Evolutionary conservation across 1,140 invertebrate species (phyloP).

Genomic region (Trichonephila inaurata): DNA sequence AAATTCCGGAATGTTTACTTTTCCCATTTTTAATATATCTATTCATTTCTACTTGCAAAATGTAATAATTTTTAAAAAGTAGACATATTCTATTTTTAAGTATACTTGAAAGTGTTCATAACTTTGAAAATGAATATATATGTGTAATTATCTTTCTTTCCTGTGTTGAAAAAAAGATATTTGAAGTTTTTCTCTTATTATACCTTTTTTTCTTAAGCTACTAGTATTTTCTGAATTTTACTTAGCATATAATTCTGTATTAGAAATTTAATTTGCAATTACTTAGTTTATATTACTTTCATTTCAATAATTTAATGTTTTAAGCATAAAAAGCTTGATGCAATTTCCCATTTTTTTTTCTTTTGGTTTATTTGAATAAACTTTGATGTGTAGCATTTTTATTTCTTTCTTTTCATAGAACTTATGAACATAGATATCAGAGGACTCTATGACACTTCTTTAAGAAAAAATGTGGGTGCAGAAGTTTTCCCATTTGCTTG

Average conservation of each 20-base stretch:
- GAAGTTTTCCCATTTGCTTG: neutral
- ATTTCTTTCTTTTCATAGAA: neutral
- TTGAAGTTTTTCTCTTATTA: no score
- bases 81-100: no score
- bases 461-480: neutral
- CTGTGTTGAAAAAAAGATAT: no score
- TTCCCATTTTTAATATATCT: no score
- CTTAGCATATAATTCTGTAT: neutral
- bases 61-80: no score
- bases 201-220: neutral
- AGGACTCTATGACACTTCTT: neutral
- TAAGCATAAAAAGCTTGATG: neutral
- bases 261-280: neutral
- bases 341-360: neutral
- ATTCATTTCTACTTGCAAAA: no score
- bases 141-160: no score
- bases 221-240: neutral
- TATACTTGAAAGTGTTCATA: no score
- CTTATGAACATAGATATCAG: neutral
- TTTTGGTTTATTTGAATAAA: neutral
- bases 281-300: neutral
- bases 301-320: neutral
- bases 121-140: no score
- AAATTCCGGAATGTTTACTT: no score
- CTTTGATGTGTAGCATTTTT: neutral